Percentiles rank a stretch among this genome's conserved stretches.
phyloP scores from a whole-genome alignment of 2,113 vertebrate genomes.

The Rhagologus leucostigma region DNA sequence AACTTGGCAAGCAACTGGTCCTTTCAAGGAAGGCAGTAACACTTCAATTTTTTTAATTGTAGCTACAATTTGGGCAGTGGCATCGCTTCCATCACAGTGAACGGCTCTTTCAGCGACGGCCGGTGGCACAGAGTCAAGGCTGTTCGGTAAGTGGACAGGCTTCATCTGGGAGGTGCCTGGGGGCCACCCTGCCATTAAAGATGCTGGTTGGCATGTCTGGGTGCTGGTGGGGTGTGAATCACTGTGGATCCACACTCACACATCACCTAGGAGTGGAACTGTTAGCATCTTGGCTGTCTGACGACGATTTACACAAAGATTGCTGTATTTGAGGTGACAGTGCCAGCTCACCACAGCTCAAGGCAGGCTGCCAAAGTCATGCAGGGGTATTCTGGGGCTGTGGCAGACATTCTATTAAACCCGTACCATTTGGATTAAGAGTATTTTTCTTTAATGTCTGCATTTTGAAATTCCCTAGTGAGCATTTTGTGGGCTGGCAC shows the following conservation, averaged over 20 bases:
- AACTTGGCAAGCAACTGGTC: not conserved
- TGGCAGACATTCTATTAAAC: slow-evolving; percentile 8
- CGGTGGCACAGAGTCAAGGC: slow-evolving; percentile 93
- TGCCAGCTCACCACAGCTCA: not conserved
- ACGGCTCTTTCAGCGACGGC: slow-evolving; percentile 88
- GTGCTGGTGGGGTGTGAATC: not conserved
- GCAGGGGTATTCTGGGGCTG: slow-evolving; percentile 12
- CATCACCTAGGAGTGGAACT: not conserved
- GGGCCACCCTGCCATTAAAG: not conserved
- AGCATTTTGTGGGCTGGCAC: not conserved
- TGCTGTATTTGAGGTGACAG: not conserved
- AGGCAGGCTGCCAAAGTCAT: slow-evolving; percentile 20
- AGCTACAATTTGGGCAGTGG: slow-evolving; percentile 96
- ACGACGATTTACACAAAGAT: not conserved
- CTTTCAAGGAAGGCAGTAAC: not conserved
- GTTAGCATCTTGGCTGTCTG: not conserved
- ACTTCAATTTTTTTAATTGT: not conserved
- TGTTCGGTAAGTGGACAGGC: slow-evolving; percentile 77
- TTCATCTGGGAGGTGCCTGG: not conserved
- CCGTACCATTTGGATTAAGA: not conserved
- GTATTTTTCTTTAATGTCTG: slow-evolving; percentile 40
- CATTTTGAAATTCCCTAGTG: slow-evolving; percentile 41
- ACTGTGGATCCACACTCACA: not conserved
- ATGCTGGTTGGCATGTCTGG: not conserved
- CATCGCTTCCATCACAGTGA: slow-evolving; percentile 77